Evolutionary conservation across 2,888 invertebrate species (phyloP), one percentile per base, ranked within the genome.

Genomic region (Callinectes sapidus): DNA sequence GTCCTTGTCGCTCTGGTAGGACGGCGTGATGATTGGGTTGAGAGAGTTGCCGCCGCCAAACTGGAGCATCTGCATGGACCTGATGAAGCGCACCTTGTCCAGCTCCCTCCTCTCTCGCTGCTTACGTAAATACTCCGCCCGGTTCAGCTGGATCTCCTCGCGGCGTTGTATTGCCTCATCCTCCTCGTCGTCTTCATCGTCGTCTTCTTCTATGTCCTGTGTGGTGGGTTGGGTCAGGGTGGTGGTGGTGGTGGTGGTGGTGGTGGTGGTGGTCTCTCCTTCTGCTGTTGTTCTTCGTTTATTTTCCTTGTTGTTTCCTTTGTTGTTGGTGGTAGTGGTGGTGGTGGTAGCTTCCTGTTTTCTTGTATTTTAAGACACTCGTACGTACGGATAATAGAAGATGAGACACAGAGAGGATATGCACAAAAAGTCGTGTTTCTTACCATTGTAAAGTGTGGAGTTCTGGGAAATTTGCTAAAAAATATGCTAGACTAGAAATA

Each of bases 41-140:
- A 86, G 81, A 5, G 71, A n/a, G 14, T 55, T 77, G 14, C 90
- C 89, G 95, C 98, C 89, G 95, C 98, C 98, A 2, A 97, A 97
- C 95, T 98, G 97, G 95, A 98, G 96, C 97, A 98, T 97, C 96
- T 97, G 97, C 96, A 98, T 96, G 95, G 98, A 98, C 96, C 98
- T 98, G 96, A 97, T 96, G 96, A 98, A 98, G 95, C 98, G 98
- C 95, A 98, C 97, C 87, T 97, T 98, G 95, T 97, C 97, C 96
- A 97, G 97, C 95, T 97, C 97, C 95, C 98, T 97, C 94, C 97
- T 97, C 95, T 97, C 97, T 94, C 97, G 96, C 85, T 97, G 96
- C 95, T 97, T 97, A 95, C 96, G 96, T 96, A 96, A 96, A 89
- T 97, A 96, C 93, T 97, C 97, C 95, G 96, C 96, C 91, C 97